Evolutionary conservation across 2,113 vertebrate genomes (phyloP).

Genomic region (Haplochromis burtoni): DNA sequence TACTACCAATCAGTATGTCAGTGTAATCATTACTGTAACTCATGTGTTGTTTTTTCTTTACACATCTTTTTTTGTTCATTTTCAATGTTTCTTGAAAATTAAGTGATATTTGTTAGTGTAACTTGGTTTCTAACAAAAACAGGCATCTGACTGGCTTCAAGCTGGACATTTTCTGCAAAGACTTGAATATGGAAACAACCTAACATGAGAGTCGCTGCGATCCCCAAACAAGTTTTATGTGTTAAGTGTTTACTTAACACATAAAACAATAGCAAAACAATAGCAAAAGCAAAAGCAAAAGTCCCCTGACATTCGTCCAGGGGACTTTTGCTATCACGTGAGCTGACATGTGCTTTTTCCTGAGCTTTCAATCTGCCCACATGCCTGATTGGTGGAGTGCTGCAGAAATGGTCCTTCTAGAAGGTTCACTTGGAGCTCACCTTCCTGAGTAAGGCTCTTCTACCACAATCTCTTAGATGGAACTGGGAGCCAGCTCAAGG

Average conservation of each 20-base stretch:
- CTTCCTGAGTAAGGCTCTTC: not conserved
- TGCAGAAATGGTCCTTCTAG: not conserved
- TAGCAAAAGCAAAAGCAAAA: too few relatives aligned
- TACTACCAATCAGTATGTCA: not conserved
- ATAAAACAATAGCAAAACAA: too few relatives aligned
- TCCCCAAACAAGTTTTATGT: not conserved
- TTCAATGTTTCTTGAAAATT: not conserved
- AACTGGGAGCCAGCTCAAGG: not conserved
- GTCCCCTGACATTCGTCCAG: not conserved
- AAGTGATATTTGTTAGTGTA: not conserved
- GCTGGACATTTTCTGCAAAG: not conserved
- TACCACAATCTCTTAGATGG: not conserved
- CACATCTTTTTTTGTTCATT: not conserved
- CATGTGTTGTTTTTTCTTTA: not conserved
- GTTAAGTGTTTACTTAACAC: too few relatives aligned
- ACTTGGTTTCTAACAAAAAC: not conserved
- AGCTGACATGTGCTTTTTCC: not conserved
- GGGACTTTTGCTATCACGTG: not conserved
- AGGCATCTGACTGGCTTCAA: not conserved
- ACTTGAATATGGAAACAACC: not conserved
- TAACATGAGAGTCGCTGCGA: accelerated
- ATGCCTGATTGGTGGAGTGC: not conserved
- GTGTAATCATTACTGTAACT: not conserved
- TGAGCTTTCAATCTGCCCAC: not conserved
- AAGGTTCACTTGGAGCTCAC: not conserved